phyloP scores from a whole-genome alignment of 2,113 vertebrate genomes.

The Plecturocebus donacophilus region DNA sequence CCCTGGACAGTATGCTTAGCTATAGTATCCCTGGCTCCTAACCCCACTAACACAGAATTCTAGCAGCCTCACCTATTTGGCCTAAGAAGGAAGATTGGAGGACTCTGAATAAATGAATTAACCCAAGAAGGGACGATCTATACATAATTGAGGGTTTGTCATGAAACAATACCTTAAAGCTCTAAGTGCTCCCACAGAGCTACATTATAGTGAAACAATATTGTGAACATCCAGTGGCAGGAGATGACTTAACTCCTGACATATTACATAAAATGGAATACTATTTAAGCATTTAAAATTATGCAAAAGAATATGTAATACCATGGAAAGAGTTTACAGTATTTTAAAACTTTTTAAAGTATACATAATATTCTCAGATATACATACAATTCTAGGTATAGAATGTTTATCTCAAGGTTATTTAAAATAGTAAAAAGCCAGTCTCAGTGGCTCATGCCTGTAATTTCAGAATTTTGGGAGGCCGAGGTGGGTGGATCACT shows the following conservation, averaged over 20 bases:
- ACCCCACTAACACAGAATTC: not conserved
- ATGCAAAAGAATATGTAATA: not conserved
- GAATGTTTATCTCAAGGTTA: not conserved
- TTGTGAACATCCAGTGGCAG: not conserved
- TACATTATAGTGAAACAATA: not conserved
- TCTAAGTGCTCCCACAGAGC: not conserved
- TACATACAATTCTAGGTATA: not conserved
- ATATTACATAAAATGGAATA: not conserved
- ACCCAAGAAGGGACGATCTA: not conserved
- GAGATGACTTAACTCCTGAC: not conserved
- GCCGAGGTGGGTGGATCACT: too few species aligned
- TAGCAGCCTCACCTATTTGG: not conserved
- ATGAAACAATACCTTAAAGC: not conserved
- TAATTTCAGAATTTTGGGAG: too few species aligned
- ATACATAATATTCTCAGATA: not conserved
- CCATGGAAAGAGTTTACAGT: not conserved
- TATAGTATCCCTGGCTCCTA: not conserved
- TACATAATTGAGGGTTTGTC: not conserved
- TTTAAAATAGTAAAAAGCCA: not conserved
- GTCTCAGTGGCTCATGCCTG: too few species aligned
- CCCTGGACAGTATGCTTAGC: not conserved
- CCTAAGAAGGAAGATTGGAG: not conserved
- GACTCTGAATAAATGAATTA: not conserved
- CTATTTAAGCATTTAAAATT: not conserved
- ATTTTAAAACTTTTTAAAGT: not conserved